Evolutionary conservation across 53 echinoderm and acorn worm species (phyloP).

Genomic region (Hippasteria phrygiana): DNA sequence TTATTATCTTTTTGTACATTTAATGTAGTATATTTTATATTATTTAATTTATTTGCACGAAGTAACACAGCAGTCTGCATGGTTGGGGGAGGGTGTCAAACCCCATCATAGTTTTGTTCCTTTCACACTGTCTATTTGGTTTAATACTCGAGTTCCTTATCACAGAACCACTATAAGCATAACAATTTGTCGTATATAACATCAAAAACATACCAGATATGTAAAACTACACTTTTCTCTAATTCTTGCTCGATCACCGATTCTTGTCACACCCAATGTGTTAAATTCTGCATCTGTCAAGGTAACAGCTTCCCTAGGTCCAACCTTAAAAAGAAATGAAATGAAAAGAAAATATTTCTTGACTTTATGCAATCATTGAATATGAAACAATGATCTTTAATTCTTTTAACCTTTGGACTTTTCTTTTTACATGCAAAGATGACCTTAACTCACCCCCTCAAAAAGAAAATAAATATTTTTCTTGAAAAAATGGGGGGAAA

Average conservation of each 20-base stretch:
- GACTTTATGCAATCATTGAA: too few species aligned
- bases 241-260: constrained; percentile 2
- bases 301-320: not conserved
- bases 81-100: too few species aligned
- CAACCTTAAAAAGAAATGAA: constrained; percentile 8
- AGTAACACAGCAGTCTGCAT: not conserved
- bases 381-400: too few species aligned
- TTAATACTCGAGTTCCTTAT: too few species aligned
- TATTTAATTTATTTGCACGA: not conserved
- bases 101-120: too few species aligned
- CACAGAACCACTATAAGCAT: not conserved
- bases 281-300: constrained; percentile 11
- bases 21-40: not conserved
- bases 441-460: too few species aligned
- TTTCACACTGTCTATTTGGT: too few species aligned
- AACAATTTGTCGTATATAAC: not conserved
- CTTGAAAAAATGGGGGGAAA: too few species aligned
- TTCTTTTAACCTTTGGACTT: too few species aligned
- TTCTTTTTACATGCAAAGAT: too few species aligned
- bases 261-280: not conserved
- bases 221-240: not conserved
- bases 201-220: not conserved
- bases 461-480: too few species aligned
- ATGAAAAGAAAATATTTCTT: not conserved
- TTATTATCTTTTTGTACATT: too few species aligned